Evolutionary conservation across 2,888 invertebrate species (phyloP), one percentile per base, ranked within the genome.

Genomic region (Caenorhabditis panamensis): DNA sequence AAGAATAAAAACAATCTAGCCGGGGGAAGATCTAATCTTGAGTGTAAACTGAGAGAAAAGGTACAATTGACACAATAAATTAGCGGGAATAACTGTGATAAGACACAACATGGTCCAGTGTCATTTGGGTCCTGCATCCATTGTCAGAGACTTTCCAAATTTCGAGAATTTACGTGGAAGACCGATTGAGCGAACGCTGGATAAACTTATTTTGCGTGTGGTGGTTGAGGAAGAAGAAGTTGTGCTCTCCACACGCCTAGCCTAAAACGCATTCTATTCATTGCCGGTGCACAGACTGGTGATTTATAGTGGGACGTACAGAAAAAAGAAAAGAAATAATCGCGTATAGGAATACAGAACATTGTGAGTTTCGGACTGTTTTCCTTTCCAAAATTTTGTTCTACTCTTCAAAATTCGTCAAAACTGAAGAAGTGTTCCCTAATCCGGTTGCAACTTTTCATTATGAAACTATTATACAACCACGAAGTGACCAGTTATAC

Each of bases 111-210:
- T 66, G 36, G 8, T 6, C 9, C 9, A 8, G 26, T 13, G 31
- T 47, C 22, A 83, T 49, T 85, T 85, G 8, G 80, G 67, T 31
- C 83, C 82, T 24, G 76, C 79, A 73, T 90, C 90, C 83, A 90
- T 84, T 2, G 90, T 90, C 4, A 90, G 75, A 13, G 88, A 88
- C 75, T 90, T 90, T 8, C 90, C 90, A 67, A 90, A 90, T 16
- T 88, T 84, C 2, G 89, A 87, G 58, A 89, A 84, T 61, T 87
- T 78, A 51, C 88, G 80, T 41, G 89, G 85, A 53, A 89, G 79
- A 56, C 85, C 85, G 69, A 89, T 89, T 24, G 90, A 88, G 28
- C 89, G 85, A 69, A 90, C 87, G 76, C 84, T 88, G 26, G 89
- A 87, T 54, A 90, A 83, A 36, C 88, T 89, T 59, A 90, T 90